Conservation (phyloP, 2,888 invertebrate genomes). For the Coleophora flavipennella region DNA sequence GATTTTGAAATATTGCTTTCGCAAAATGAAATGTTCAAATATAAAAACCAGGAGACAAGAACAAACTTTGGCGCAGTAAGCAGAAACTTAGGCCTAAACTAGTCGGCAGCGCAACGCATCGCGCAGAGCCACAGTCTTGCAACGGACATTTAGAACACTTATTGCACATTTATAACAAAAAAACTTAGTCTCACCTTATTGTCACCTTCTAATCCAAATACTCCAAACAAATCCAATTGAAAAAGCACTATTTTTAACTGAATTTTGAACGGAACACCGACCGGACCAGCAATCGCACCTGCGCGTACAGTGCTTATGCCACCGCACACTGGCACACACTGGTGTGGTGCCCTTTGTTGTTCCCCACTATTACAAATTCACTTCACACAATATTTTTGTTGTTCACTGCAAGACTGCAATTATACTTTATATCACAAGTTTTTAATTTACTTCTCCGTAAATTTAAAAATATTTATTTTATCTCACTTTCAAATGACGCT, state of each 20-base stretch:
- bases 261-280: constrained; percentile 28
- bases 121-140: constrained; percentile 7
- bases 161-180: constrained; percentile 9
- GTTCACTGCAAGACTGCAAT: no score
- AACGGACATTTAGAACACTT: constrained; percentile 16
- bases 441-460: no score
- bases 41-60: no score
- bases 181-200: constrained; percentile 40
- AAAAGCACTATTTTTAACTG: constrained; percentile 32
- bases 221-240: constrained; percentile 47
- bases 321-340: constrained; percentile 5
- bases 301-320: constrained; percentile 16
- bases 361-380: no score
- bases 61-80: no score
- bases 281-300: constrained; percentile 9
- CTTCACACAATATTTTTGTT: no score
- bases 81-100: neutral
- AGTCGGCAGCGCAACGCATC: neutral
- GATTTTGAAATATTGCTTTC: no score
- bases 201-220: constrained; percentile 42
- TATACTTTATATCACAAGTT: no score
- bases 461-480: no score
- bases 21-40: no score
- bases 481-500: no score
- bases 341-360: no score